Conservation (phyloP, 2,888 invertebrate species). For the Polymixis flavicincta region DNA sequence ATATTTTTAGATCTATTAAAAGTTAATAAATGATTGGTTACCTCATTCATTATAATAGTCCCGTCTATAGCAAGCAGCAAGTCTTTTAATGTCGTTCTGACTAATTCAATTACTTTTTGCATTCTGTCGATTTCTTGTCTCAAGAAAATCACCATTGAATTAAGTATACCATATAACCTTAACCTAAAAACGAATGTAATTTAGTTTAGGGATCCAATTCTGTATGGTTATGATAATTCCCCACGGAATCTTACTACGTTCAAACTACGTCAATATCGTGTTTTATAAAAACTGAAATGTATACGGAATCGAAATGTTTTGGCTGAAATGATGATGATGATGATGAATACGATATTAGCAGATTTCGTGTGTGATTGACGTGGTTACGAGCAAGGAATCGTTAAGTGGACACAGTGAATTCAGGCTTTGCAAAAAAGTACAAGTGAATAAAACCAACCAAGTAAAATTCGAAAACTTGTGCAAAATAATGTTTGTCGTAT, state of each 20-base stretch:
- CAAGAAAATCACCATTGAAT: constrained; percentile 96
- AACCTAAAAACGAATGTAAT: constrained; percentile 87
- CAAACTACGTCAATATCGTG: too few relatives aligned
- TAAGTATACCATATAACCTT: constrained; percentile 91
- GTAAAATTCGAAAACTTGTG: neutral
- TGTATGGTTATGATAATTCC: too few relatives aligned
- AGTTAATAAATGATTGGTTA: constrained; percentile 72
- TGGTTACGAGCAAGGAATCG: too few relatives aligned
- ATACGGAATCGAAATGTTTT: too few relatives aligned
- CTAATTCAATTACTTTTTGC: constrained; percentile 93
- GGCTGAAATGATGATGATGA: too few relatives aligned
- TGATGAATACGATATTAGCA: too few relatives aligned
- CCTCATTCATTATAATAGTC: constrained; percentile 97
- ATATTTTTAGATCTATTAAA: neutral
- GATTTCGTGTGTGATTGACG: too few relatives aligned
- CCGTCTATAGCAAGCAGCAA: constrained; percentile 96
- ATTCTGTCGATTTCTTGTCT: constrained; percentile 97
- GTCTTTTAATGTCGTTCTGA: constrained; percentile 93
- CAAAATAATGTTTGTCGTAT: neutral
- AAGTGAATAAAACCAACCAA: neutral
- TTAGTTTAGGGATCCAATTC: too few relatives aligned
- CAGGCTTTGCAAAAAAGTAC: too few relatives aligned
- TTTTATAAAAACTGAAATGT: too few relatives aligned
- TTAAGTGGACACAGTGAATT: too few relatives aligned
- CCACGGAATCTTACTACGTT: too few relatives aligned